These are phyloP conservation scores for Poicephalus meyeri DNA, from an alignment of 2,113 vertebrate species.

Conservation along the genomic window DNA sequence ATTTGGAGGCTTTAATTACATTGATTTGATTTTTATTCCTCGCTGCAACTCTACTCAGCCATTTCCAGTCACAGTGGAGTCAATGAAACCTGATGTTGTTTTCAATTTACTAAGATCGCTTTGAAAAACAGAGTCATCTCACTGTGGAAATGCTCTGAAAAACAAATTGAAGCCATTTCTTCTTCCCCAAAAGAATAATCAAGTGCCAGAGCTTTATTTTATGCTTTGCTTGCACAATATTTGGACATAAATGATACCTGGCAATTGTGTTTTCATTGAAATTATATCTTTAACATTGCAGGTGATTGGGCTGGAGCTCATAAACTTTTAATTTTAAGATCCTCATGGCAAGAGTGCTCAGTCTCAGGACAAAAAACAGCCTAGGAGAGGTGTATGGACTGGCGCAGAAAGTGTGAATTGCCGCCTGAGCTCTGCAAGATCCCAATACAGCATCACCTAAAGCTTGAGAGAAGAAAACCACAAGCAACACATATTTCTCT, in stretches of 20 bases:
- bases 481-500: accelerated
- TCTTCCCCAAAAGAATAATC: neutral
- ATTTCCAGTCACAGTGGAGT: neutral
- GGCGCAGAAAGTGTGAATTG: neutral
- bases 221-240: neutral
- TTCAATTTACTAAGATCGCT: constrained; percentile 6
- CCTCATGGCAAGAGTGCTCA: neutral
- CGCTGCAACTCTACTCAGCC: neutral
- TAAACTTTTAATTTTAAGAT: neutral
- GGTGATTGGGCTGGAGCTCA: neutral
- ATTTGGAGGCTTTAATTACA: constrained; percentile 36
- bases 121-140: neutral
- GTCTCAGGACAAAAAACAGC: neutral
- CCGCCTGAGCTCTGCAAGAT: neutral
- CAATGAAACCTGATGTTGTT: constrained; percentile 23
- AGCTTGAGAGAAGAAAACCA: neutral
- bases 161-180: neutral
- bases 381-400: neutral
- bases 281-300: neutral
- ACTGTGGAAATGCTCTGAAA: neutral
- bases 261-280: neutral
- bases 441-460: neutral
- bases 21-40: constrained; percentile 38
- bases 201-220: neutral
- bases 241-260: neutral